These are phyloP conservation scores for Mesopsocus fuscifrons DNA, from an alignment of 2,888 invertebrate genomes.

Conservation along the genomic window DNA sequence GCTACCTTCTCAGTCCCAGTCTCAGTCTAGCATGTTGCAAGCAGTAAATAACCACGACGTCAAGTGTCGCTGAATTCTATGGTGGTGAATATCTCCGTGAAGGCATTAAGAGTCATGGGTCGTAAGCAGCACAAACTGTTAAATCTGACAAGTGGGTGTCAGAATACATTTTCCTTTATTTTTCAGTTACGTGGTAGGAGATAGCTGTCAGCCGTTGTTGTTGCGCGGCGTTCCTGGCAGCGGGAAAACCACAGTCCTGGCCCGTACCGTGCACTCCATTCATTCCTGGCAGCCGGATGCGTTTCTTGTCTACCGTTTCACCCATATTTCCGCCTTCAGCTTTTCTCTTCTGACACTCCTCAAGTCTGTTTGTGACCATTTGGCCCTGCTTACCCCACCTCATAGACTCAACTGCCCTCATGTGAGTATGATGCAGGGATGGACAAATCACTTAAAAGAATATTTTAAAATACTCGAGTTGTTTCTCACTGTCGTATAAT, in stretches of 20 bases:
- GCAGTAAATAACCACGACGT: no score
- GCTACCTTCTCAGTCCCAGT: no score
- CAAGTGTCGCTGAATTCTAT: no score
- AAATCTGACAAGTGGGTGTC: no score
- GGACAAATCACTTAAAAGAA: constrained; percentile 1
- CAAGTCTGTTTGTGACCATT: constrained; percentile 55
- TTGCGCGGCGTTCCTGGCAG: constrained; percentile 63
- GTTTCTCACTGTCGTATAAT: constrained; percentile 10
- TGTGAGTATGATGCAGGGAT: constrained; percentile 25
- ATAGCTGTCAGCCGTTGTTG: constrained; percentile 41
- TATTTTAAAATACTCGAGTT: constrained; percentile 8
- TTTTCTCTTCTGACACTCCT: constrained; percentile 48
- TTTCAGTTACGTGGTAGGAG: constrained; percentile 42
- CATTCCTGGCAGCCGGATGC: constrained; percentile 22
- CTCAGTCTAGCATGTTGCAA: no score
- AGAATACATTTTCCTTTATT: no score
- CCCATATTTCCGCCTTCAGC: constrained; percentile 43
- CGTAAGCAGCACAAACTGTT: no score
- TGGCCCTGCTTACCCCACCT: constrained; percentile 47
- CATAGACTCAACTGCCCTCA: constrained; percentile 41
- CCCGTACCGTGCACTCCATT: constrained; percentile 40
- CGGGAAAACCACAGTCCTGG: constrained; percentile 64
- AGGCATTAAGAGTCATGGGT: no score
- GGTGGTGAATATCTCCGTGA: no score
- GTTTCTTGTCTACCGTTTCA: constrained; percentile 32